A percentile compares a stretch with the other conserved stretches of the same genome.
These are phyloP conservation scores for Planococcus citri DNA, from an alignment of 1,140 invertebrate genomes.

Conservation along the genomic window DNA sequence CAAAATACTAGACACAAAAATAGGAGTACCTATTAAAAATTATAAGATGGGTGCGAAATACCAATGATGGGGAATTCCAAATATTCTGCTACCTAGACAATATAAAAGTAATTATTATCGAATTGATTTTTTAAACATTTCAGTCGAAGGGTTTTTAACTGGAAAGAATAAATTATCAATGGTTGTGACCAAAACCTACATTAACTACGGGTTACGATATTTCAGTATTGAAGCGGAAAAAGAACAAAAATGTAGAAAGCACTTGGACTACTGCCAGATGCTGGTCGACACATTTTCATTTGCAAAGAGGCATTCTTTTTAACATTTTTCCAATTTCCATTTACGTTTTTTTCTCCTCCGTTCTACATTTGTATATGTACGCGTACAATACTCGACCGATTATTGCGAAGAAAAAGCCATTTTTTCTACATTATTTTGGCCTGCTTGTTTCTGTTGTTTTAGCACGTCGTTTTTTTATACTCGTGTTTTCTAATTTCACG, in stretches of 20 bases:
- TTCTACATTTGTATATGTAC: neutral
- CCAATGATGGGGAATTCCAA: too few relatives aligned
- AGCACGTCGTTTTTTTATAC: neutral
- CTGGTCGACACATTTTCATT: slow-evolving; percentile 15
- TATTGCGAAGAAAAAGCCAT: slow-evolving; percentile 17
- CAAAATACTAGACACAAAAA: too few relatives aligned
- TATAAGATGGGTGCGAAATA: too few relatives aligned
- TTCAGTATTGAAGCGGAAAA: neutral
- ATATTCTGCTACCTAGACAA: too few relatives aligned
- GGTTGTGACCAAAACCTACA: neutral
- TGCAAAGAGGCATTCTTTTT: slow-evolving; percentile 15
- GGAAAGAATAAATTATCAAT: neutral
- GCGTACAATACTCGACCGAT: neutral
- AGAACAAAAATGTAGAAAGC: neutral
- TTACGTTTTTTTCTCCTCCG: slow-evolving; percentile 10
- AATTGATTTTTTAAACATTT: too few relatives aligned
- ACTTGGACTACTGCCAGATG: slow-evolving; percentile 13
- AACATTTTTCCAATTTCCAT: slow-evolving; percentile 20
- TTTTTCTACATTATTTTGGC: slow-evolving; percentile 1
- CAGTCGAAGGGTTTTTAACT: too few relatives aligned
- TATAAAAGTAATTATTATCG: too few relatives aligned
- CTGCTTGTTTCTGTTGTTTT: neutral
- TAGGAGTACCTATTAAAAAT: too few relatives aligned
- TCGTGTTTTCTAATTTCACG: neutral
- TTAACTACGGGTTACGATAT: neutral